Evolutionary conservation across 2,888 invertebrate genomes (phyloP).

Genomic region (Hanleya hanleyi): DNA sequence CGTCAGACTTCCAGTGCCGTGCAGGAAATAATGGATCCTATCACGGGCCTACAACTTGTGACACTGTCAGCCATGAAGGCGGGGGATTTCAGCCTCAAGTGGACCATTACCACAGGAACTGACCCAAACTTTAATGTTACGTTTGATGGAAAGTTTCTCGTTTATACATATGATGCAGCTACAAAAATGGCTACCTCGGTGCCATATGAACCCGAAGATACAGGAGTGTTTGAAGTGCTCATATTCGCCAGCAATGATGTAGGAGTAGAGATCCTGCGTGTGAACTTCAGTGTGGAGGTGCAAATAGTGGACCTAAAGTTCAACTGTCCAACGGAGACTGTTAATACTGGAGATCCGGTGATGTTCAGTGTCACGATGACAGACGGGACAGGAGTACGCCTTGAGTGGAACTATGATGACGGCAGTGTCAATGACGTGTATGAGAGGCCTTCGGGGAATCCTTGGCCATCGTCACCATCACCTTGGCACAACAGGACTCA

Average conservation of each 20-base stretch:
- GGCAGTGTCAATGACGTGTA: constrained; percentile 12
- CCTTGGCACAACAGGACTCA: constrained; percentile 31
- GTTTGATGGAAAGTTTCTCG: constrained; percentile 33
- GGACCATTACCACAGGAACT: constrained; percentile 44
- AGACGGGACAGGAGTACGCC: constrained; percentile 47
- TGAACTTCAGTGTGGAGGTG: constrained; percentile 40
- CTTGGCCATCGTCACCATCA: not conserved
- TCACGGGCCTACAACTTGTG: constrained; percentile 47
- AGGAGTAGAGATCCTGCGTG: constrained; percentile 4
- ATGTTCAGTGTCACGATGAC: constrained; percentile 38
- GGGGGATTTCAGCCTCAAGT: constrained; percentile 34
- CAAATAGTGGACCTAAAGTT: constrained; percentile 31
- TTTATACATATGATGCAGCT: constrained; percentile 16
- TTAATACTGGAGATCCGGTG: constrained; percentile 27
- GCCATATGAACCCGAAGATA: not conserved
- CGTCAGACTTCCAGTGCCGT: not conserved
- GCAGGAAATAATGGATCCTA: constrained; percentile 48
- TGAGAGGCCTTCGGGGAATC: not conserved
- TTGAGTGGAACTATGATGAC: constrained; percentile 41
- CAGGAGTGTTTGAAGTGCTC: not conserved
- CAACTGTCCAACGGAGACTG: constrained; percentile 12
- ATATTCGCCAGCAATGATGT: constrained; percentile 25
- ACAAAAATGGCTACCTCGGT: constrained; percentile 22
- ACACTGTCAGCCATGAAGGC: constrained; percentile 43
- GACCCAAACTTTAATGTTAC: constrained; percentile 38